Base-by-base conservation (phyloP, 2,888 invertebrate species). In the Amaurobius ferox region DNA sequence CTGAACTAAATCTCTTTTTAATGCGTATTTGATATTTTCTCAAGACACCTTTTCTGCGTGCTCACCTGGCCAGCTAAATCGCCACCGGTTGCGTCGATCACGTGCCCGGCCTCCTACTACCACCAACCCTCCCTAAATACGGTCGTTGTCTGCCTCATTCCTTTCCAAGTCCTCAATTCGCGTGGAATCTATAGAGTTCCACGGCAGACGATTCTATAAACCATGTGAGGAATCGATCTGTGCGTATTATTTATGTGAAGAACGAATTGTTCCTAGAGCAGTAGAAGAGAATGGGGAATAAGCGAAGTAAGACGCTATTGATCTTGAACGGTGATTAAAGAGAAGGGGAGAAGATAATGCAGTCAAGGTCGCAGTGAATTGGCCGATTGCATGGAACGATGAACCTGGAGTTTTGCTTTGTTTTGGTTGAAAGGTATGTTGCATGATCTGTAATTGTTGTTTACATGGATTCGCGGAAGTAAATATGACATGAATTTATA, bases 21-120 rank as follows among this genome's bases (percentile, higher is more conserved):
- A n/a, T n/a, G n/a, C n/a, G n/a, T n/a, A n/a, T n/a, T n/a, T n/a
- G n/a, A n/a, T n/a, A n/a, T n/a, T n/a, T n/a, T n/a, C n/a, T n/a
- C n/a, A 23, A 19, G 23, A 55, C 55, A 55, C 55, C 55, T 55
- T 55, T 55, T 11, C 67, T 16, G 28, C 48, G 28, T 40, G 23
- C 48, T 73, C 66, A 85, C 83, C 83, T 85, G 83, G 44, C 76
- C 76, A 70, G 55, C 44, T 32, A 76, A 67, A 77, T 85, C 83
- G 83, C 77, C 77, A 85, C 83, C 83, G 77, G 83, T 85, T 85
- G 83, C 71, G 9, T 66, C 26, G 30, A 72, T 85, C 83, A 85
- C 77, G 77, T 68, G 68, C 13, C 23, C 1, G 64, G 61, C 23
- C 61, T 11, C 55, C 16, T 55, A 44, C 78, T 55, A 39, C 44